Base-by-base conservation (phyloP, 2,797 vertebrate species). In the Leptodactylus fallax region DNA sequence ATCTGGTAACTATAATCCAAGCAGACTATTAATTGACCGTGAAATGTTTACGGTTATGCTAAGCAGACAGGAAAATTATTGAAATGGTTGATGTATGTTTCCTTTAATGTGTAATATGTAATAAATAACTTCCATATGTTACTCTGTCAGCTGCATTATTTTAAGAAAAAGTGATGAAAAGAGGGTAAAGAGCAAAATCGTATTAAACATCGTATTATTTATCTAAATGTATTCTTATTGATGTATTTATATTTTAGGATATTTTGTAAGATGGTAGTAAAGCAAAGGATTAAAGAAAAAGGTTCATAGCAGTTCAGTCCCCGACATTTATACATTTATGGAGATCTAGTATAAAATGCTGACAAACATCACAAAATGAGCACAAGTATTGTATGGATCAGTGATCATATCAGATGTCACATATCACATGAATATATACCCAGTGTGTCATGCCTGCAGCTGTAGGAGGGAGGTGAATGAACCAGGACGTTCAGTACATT, bases 371-470 rank as follows among this genome's bases (percentile, higher is more conserved):
- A 19, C 2, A 17, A 71, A 45, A 71, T 45, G n/a, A 36, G 7
- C 67, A 17, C 14, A 19, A 16, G 19, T 72, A 47, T 10, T 45
- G 45, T 10, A 69, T 36, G 65, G 17, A 72, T 47, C 69, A 47
- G 10, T 47, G 69, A 72, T 72, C 17, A 72, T 2, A 27, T 27
- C 12, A 36, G 2, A 72, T 72, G 69, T 72, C 69, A 72, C 16
- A 72, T 55, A 83, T 27, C 53, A 72, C 67, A 47, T 16, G 36
- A 56, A 12, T 36, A 1, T 36, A 36, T 36, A 36, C 36, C 36
- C 36, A 17, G 47, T 53, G 65, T 69, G 47, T 51, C 81, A 82
- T 36, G 81, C 81, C 53, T 83, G 65, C 49, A 74, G 67, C 47
- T 72, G 81, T 72, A 72, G 67, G 67, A 45, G 51, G 36, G 25